A percentile compares a stretch with the other conserved stretches of the same genome.
Conservation (phyloP, 64 coral and sea anemone species). For the Montipora sp. region DNA sequence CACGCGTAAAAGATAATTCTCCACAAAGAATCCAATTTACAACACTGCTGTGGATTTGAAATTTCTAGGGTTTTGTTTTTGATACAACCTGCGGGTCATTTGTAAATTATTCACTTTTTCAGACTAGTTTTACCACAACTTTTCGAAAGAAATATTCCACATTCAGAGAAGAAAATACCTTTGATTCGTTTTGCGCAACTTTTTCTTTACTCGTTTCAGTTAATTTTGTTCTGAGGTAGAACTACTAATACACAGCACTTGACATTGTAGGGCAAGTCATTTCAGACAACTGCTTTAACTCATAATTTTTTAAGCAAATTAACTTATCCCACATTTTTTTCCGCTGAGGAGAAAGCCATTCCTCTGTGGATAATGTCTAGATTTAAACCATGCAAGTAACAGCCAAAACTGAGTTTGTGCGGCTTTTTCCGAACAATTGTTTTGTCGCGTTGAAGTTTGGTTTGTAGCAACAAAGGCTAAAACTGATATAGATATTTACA, state of each 20-base stretch:
- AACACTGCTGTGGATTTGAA: constrained; percentile 14
- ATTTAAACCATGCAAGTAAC: no score
- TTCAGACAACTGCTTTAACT: no score
- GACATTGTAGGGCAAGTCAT: no score
- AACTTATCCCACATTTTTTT: no score
- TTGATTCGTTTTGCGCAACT: no score
- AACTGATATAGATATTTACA: neutral
- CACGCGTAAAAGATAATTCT: neutral
- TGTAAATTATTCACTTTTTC: constrained; percentile 6
- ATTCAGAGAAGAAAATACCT: neutral
- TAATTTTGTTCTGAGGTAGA: no score
- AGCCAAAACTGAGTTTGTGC: neutral
- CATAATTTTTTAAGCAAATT: no score
- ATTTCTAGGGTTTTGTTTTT: constrained; percentile 30
- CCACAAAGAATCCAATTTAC: neutral
- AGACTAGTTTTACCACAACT: constrained; percentile 29
- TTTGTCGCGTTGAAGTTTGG: neutral
- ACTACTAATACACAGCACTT: no score
- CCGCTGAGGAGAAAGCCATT: no score
- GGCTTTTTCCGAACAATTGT: neutral
- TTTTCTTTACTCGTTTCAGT: no score
- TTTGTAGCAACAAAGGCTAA: neutral
- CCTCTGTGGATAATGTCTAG: no score
- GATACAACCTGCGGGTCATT: constrained; percentile 1
- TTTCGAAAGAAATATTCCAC: neutral